phyloP scores from a whole-genome alignment of 23 tunicate genomes.

The Botrylloides violaceus region DNA sequence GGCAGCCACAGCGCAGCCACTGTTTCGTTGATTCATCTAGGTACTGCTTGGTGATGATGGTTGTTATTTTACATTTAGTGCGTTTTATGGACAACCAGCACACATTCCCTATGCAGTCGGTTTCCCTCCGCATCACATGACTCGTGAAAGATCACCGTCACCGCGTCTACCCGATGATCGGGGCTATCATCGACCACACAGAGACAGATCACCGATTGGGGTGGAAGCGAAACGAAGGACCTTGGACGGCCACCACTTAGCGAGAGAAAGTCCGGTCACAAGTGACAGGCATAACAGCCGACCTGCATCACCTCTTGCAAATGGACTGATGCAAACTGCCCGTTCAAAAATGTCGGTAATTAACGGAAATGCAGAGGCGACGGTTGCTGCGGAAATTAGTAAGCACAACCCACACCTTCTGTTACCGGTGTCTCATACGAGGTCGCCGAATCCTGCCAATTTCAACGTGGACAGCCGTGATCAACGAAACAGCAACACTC shows the following conservation, averaged over 20 bases:
- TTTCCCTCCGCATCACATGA: not conserved
- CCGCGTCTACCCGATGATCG: constrained; percentile 19
- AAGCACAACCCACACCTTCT: not conserved
- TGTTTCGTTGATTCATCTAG: too few species aligned
- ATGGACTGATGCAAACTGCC: constrained; percentile 5
- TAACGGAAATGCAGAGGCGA: constrained; percentile 16
- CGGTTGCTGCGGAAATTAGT: not conserved
- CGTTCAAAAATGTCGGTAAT: not conserved
- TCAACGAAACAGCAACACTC: not conserved
- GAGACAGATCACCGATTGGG: constrained; percentile 20
- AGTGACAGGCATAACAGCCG: constrained; percentile 22
- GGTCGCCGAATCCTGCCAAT: constrained; percentile 9
- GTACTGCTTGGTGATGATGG: too few species aligned
- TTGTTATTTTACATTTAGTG: too few species aligned
- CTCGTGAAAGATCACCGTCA: constrained; percentile 5
- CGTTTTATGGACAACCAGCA: not conserved
- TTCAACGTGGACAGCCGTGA: not conserved
- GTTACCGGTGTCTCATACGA: not conserved
- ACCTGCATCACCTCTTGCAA: constrained; percentile 11
- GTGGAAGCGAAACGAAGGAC: constrained; percentile 10
- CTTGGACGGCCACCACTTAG: constrained; percentile 16
- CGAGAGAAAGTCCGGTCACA: not conserved
- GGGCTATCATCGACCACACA: constrained; percentile 7
- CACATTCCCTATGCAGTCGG: constrained; percentile 5
- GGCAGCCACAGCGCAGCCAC: too few species aligned